phyloP scores from a whole-genome alignment of 2,888 invertebrate species.

The Zootermopsis nevadensis region DNA sequence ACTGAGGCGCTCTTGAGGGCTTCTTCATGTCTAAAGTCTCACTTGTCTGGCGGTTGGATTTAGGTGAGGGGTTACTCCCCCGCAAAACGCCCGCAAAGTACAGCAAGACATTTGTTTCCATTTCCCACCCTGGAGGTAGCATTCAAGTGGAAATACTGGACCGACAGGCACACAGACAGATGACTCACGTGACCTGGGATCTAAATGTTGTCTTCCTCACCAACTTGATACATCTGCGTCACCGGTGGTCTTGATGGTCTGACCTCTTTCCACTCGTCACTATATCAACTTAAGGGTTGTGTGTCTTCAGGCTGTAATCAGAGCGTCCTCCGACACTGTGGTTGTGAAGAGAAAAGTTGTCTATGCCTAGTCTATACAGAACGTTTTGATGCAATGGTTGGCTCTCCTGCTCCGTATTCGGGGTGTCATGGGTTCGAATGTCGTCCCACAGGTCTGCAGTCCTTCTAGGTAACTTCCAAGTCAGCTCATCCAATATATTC shows the following conservation, averaged over 20 bases:
- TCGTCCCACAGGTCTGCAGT: no score
- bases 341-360: no score
- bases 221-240: background rate
- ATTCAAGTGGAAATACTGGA: conserved; percentile 1
- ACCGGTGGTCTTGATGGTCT: background rate
- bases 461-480: no score
- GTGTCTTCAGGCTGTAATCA: background rate
- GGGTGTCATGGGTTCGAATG: no score
- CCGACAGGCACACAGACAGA: background rate
- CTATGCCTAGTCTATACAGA: no score
- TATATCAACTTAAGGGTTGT: background rate
- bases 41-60: background rate
- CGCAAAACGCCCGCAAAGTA: background rate
- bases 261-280: background rate
- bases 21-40: background rate
- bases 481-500: no score
- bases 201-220: background rate
- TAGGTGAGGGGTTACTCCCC: background rate
- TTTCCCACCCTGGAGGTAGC: background rate
- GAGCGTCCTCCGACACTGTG: no score
- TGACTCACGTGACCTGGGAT: conserved; percentile 7
- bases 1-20: background rate
- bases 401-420: no score
- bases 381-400: no score
- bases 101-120: conserved; percentile 8